Evolutionary conservation across 1,140 invertebrate genomes (phyloP).

Genomic region (Bacillus rossius): DNA sequence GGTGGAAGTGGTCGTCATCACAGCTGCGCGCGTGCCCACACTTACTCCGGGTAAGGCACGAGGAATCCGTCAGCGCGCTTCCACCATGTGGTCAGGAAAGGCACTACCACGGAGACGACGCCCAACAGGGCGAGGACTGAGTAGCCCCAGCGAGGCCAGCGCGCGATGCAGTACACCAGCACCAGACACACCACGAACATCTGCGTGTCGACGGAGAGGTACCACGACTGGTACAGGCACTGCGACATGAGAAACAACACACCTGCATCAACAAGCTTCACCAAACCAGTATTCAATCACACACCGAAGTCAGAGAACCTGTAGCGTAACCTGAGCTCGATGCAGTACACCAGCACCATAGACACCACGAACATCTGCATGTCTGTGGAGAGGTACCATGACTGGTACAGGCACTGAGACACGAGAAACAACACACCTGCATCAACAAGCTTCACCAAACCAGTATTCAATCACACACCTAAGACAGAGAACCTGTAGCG

Average conservation of each 20-base stretch:
- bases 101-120: constrained; percentile 51
- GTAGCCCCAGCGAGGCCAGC: constrained; percentile 54
- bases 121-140: constrained; percentile 47
- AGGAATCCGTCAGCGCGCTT: constrained; percentile 57
- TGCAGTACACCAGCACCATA: constrained; percentile 41
- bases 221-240: constrained; percentile 55
- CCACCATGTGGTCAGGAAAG: constrained; percentile 54
- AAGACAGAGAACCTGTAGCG: constrained; percentile 53
- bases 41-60: constrained; percentile 58
- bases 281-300: constrained; percentile 3
- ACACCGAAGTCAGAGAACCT: constrained; percentile 50
- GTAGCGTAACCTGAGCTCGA: constrained; percentile 52
- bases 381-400: constrained; percentile 54
- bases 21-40: too few relatives aligned
- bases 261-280: not conserved
- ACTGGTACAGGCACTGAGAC: constrained; percentile 48
- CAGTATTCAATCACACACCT: constrained; percentile 24
- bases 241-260: constrained; percentile 19
- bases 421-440: not conserved
- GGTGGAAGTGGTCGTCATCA: too few relatives aligned
- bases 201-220: constrained; percentile 53
- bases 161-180: constrained; percentile 43
- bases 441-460: not conserved
- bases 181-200: constrained; percentile 46
- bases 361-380: constrained; percentile 49